Conservation (phyloP, 2,113 vertebrate species). For the Sebastes fasciatus region DNA sequence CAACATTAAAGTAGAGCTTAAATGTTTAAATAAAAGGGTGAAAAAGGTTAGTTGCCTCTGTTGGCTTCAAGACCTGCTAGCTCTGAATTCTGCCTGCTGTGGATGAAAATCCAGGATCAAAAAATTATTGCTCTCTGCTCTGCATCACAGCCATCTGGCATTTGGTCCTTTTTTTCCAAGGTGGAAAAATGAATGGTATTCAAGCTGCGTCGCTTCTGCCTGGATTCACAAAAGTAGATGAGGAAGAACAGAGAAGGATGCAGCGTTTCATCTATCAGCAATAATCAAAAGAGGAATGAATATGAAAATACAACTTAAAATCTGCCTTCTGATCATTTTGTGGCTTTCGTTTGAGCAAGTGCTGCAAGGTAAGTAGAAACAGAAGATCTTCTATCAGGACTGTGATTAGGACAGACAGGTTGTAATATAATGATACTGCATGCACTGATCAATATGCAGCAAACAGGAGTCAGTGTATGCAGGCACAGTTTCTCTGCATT, state of each 20-base stretch:
- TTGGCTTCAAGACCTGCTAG: neutral
- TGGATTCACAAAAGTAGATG: constrained; percentile 13
- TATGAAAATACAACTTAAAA: constrained; percentile 14
- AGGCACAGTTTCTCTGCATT: neutral
- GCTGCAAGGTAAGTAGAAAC: constrained; percentile 66
- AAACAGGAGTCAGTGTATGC: neutral
- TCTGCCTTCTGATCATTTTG: constrained; percentile 57
- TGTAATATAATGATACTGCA: neutral
- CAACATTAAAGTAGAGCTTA: neutral
- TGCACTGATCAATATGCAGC: neutral
- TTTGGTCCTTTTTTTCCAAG: constrained; percentile 68
- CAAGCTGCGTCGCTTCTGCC: constrained; percentile 27
- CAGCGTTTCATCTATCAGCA: neutral
- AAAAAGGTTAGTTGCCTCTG: neutral
- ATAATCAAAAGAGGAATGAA: constrained; percentile 26
- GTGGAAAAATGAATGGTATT: constrained; percentile 68
- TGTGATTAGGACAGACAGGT: neutral
- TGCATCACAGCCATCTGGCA: constrained; percentile 69
- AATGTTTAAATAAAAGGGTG: neutral
- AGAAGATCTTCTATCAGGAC: neutral
- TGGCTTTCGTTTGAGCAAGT: constrained; percentile 51
- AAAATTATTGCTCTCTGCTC: constrained; percentile 14
- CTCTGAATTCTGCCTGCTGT: constrained; percentile 8
- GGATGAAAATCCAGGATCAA: neutral
- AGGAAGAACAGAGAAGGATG: constrained; percentile 33